Conservation (phyloP, 2,888 invertebrate species). For the Dromius quadrimaculatus region DNA sequence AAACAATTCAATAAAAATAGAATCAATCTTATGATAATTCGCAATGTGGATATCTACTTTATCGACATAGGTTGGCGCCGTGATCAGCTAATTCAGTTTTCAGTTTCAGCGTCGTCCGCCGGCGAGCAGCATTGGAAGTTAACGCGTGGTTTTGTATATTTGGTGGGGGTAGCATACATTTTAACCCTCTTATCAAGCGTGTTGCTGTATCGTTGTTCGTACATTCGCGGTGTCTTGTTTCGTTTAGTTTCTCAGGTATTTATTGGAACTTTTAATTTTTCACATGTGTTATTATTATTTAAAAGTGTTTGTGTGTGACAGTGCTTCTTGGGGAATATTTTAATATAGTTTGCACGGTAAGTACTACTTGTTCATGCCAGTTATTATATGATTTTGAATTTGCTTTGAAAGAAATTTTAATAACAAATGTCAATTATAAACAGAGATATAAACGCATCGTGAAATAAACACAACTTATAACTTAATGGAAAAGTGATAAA, state of each 20-base stretch:
- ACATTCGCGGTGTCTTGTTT: conserved; percentile 25
- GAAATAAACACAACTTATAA: too few relatives aligned
- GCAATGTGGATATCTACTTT: background rate
- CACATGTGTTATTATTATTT: conserved; percentile 1
- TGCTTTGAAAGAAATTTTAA: too few relatives aligned
- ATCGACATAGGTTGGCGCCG: background rate
- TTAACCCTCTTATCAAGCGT: conserved; percentile 43
- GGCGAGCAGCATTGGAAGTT: conserved; percentile 12
- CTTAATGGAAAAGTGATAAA: background rate
- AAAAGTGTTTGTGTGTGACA: conserved; percentile 3
- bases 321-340: conserved; percentile 4
- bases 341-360: conserved; percentile 18
- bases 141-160: conserved; percentile 2
- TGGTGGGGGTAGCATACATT: conserved; percentile 40
- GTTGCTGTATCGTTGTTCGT: conserved; percentile 39
- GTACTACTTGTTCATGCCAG: conserved; percentile 14
- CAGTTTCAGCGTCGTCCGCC: background rate
- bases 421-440: too few relatives aligned
- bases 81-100: conserved; percentile 9
- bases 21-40: too few relatives aligned
- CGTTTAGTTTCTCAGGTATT: conserved; percentile 22
- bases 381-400: too few relatives aligned
- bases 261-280: background rate
- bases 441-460: too few relatives aligned
- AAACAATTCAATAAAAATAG: too few relatives aligned